phyloP scores from a whole-genome alignment of 2,113 vertebrate genomes.

The Eidolon helvum region DNA sequence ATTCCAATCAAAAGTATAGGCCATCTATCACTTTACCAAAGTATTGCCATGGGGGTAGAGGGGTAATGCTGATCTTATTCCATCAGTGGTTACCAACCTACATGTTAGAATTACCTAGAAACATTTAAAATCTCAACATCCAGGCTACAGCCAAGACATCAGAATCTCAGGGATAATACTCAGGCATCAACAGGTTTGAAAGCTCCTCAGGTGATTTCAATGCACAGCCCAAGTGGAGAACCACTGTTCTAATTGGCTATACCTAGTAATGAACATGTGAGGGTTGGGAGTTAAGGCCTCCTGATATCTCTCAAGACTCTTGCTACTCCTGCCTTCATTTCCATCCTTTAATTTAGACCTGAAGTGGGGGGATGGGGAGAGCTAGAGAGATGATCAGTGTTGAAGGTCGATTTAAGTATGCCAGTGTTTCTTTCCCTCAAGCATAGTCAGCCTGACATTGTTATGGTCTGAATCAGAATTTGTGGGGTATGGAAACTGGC shows the following conservation, averaged over 20 bases:
- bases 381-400: background rate
- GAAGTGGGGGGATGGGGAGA: background rate
- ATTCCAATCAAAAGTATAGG: background rate
- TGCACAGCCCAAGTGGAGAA: background rate
- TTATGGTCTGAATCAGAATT: background rate
- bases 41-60: background rate
- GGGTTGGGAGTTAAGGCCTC: background rate
- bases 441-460: background rate
- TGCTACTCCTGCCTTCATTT: background rate
- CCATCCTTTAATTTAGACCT: background rate
- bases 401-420: background rate
- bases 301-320: background rate
- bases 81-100: background rate
- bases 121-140: background rate
- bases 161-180: background rate
- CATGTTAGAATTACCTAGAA: background rate
- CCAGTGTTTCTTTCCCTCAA: background rate
- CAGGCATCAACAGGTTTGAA: background rate
- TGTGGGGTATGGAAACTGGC: background rate
- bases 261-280: background rate
- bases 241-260: background rate
- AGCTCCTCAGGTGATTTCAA: background rate
- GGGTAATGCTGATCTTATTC: background rate
- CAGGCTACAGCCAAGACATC: background rate
- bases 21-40: background rate